Base-by-base conservation (phyloP, 2,113 vertebrate species). In the Megaleporinus macrocephalus region DNA sequence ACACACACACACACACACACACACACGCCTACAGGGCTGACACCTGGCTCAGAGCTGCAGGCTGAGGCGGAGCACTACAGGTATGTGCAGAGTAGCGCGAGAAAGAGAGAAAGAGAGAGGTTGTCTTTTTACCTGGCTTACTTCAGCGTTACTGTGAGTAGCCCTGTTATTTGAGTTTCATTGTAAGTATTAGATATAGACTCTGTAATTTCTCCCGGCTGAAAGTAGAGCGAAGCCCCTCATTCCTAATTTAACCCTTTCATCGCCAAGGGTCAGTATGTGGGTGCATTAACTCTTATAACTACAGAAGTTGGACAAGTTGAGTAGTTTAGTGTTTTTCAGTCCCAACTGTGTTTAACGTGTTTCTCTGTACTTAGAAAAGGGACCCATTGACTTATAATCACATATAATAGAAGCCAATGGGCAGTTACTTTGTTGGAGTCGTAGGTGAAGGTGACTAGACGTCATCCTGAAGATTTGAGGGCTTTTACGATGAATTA, bases 1-100 rank as follows among this genome's bases (percentile, higher is more conserved):
- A 11, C 57, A 24, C 69, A 66, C 61, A 73, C 22, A 72, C 26
- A 78, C 65, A 79, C 80, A 82, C 86, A 86, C 87, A 36, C 18
- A 65, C 14, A 53, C 55, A 59, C 55, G 1, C 10, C 3, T 11
- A 24, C 55, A 59, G 22, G 20, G 26, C 0, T 26, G 57, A 61
- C 57, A 24, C 22, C 24, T 16, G 0, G 41, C 11, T 44, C 41
- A 49, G 36, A 61, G 20, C 74, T 70, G 33, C 51, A 70, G 73
- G 69, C 68, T 62, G 41, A 24, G 33, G 33, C 63, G 68, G 63
- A 72, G 53, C 47, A 26, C 1, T 71, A 41, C 44, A 80, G 22
- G 29, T 61, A 76, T 61, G 62, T 61, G 62, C 73, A 76, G 36
- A 27, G 18, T 0, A 14, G 74, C 22, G 47, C 41, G 79, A 51